Base-by-base conservation (phyloP, 2,797 vertebrate genomes). In the Prunella strophiata region DNA sequence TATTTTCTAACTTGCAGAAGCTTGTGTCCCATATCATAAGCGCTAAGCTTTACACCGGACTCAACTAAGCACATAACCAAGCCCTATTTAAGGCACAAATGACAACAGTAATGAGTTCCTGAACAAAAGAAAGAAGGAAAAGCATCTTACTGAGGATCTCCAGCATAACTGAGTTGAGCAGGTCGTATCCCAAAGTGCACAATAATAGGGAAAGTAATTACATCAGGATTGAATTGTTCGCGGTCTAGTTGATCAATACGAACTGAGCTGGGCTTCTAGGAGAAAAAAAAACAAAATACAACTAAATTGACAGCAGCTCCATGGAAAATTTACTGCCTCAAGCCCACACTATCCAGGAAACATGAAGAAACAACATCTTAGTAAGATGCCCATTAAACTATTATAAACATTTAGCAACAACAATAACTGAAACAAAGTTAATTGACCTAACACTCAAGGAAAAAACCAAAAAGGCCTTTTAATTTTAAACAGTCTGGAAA, bases 151-250 rank as follows among this genome's bases (percentile, higher is more conserved):
- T 99, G 99, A 59, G 99, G 99, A 97, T 99, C 99, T 97, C 99
- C 99, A 40, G 99, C 99, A 65, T 99, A 99, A 98, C 99, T 99
- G 96, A 99, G 99, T 95, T 99, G 99, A 96, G 99, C 99, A 13
- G 99, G 99, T 76, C 99, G 98, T 97, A 99, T 99, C 66, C 99
- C 99, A 23, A 99, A 99, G 94, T 99, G 99, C 47, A 99, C 99
- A 62, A 99, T 99, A 97, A 99, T 99, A 75, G 99, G 99, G 96
- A 99, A 99, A 92, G 99, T 99, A 98, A 99, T 99, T 97, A 99
- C 99, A 68, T 99, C 99, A 2, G 99, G 98, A 98, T 99, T 99
- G 98, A 99, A 99, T 97, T 99, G 99, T 95, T 99, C 99, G 2
- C 99, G 98, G 98, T 99, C 99, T 97, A 99, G 97, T 68, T 99